Conservation (phyloP, 2,113 vertebrate genomes). For the Scortum barcoo region DNA sequence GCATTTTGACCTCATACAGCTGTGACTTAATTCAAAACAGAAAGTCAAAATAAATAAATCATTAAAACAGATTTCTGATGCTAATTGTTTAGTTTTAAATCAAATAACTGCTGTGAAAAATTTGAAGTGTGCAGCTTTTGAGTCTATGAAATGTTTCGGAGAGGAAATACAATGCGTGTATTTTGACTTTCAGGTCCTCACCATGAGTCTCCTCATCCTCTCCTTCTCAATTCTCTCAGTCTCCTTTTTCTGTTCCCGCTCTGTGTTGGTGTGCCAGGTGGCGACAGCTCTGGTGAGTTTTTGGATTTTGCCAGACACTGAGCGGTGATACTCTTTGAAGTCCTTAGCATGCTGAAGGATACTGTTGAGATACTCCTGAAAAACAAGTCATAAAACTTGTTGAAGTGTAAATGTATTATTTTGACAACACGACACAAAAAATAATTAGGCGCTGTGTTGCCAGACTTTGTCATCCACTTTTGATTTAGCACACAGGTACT, state of each 20-base stretch:
- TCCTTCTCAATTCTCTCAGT: constrained; percentile 98
- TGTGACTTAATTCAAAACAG: not conserved
- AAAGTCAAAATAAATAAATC: not conserved
- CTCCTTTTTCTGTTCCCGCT: constrained; percentile 98
- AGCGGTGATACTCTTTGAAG: constrained; percentile 98
- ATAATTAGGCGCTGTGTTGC: too few species aligned
- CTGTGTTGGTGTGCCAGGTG: constrained; percentile 98
- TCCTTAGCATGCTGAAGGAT: constrained; percentile 99
- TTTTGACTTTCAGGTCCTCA: constrained; percentile 72
- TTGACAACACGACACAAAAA: not conserved
- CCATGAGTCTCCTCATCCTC: constrained; percentile 98
- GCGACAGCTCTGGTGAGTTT: constrained; percentile 96
- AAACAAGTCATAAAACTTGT: not conserved
- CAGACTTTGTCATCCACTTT: not conserved
- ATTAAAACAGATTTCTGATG: not conserved
- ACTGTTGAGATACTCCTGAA: constrained; percentile 97
- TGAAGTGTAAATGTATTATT: not conserved
- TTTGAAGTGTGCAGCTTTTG: not conserved
- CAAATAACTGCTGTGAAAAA: not conserved
- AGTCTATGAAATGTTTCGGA: not conserved
- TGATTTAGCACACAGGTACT: not conserved
- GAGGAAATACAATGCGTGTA: not conserved
- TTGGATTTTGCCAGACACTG: constrained; percentile 95
- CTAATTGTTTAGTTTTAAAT: not conserved
- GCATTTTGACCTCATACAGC: not conserved